Conservation (phyloP, 2,113 vertebrate genomes). For the Corapipo altera region DNA sequence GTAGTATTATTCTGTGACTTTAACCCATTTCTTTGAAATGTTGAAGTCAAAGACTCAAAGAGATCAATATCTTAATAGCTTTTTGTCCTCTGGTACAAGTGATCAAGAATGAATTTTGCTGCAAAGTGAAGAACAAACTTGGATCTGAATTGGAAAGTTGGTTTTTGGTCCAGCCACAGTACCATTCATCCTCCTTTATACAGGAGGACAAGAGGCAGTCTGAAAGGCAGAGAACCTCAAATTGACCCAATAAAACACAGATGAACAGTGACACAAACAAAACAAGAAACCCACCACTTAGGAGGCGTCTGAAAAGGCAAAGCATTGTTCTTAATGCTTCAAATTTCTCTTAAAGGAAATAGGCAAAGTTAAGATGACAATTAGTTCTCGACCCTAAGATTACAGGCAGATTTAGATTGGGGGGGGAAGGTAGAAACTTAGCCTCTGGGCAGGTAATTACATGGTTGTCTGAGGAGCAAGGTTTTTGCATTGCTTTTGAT, state of each 20-base stretch:
- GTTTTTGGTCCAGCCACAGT: background rate
- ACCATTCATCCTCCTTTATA: background rate
- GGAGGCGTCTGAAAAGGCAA: background rate
- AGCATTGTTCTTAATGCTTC: background rate
- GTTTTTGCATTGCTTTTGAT: slow-evolving; percentile 61
- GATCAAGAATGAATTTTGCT: background rate
- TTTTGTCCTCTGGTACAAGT: background rate
- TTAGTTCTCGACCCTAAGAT: background rate
- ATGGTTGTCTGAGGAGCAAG: background rate
- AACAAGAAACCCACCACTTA: background rate
- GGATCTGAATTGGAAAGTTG: background rate
- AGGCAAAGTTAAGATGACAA: background rate
- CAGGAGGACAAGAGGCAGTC: background rate
- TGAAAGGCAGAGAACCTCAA: background rate
- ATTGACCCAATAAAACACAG: background rate
- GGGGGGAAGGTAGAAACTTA: background rate
- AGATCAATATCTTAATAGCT: background rate
- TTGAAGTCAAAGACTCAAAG: background rate
- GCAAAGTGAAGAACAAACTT: background rate
- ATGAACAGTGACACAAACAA: background rate
- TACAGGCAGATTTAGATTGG: background rate
- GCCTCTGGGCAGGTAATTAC: background rate
- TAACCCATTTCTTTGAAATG: background rate
- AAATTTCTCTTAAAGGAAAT: background rate
- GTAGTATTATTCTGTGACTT: background rate